Conservation (phyloP, 1,140 invertebrate genomes). For the Gryon sp. region DNA sequence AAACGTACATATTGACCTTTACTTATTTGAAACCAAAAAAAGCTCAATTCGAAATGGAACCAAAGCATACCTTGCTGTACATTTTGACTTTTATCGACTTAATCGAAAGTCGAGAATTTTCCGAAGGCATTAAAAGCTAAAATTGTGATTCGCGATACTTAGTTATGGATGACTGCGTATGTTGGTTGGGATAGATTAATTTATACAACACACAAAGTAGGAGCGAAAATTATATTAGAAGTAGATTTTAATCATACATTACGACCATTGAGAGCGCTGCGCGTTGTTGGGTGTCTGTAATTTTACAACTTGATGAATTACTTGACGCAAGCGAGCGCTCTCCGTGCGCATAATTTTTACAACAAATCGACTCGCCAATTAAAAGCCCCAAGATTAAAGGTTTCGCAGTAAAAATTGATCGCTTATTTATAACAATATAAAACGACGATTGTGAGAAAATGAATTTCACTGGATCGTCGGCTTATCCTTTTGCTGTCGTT, state of each 20-base stretch:
- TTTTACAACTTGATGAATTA: constrained; percentile 50
- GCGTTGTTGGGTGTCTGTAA: constrained; percentile 19
- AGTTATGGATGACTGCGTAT: constrained; percentile 52
- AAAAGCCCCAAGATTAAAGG: constrained; percentile 9
- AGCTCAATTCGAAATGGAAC: too few relatives aligned
- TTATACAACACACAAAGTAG: constrained; percentile 41
- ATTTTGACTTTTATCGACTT: constrained; percentile 17
- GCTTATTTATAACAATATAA: constrained; percentile 53
- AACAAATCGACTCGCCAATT: constrained; percentile 24
- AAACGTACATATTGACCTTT: too few relatives aligned
- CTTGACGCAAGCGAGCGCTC: neutral
- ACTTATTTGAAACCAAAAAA: too few relatives aligned
- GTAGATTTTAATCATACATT: constrained; percentile 51
- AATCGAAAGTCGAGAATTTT: constrained; percentile 28
- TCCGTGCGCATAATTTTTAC: constrained; percentile 17
- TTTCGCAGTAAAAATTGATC: constrained; percentile 11
- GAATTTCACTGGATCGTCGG: constrained; percentile 29
- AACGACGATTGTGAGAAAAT: constrained; percentile 51
- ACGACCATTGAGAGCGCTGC: constrained; percentile 8
- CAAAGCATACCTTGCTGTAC: too few relatives aligned
- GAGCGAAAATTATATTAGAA: constrained; percentile 44
- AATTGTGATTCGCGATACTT: constrained; percentile 16
- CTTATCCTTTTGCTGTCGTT: constrained; percentile 31
- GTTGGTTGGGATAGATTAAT: constrained; percentile 35
- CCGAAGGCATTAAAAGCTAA: constrained; percentile 18